Evolutionary conservation across 2,113 vertebrate species (phyloP).

Genomic region (Calypte anna): DNA sequence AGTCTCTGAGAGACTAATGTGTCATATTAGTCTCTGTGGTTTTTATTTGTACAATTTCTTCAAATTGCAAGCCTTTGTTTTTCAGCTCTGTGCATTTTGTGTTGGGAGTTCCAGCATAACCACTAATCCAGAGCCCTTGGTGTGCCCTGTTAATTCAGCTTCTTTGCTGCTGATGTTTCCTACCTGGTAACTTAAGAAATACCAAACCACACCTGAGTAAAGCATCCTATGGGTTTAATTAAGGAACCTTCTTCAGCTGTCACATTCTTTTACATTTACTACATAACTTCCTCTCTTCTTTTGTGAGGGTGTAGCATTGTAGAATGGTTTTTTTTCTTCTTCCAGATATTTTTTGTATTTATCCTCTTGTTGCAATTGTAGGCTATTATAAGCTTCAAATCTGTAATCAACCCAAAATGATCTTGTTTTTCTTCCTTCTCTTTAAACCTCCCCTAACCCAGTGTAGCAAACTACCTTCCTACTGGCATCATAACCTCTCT

Average conservation of each 20-base stretch:
- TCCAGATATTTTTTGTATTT: background rate
- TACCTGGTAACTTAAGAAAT: background rate
- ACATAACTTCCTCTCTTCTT: background rate
- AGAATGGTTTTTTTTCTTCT: background rate
- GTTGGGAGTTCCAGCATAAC: background rate
- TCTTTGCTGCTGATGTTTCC: background rate
- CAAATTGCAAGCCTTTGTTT: background rate
- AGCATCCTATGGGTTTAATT: background rate
- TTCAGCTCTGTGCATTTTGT: background rate
- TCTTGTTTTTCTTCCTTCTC: background rate
- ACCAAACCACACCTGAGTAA: background rate
- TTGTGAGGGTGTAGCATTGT: background rate
- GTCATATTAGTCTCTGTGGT: no score
- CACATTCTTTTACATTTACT: background rate
- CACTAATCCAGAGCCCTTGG: background rate
- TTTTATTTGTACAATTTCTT: background rate
- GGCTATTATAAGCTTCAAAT: background rate
- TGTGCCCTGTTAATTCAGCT: background rate
- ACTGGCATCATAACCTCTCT: conserved; percentile 12
- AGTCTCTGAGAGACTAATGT: background rate
- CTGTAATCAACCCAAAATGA: background rate
- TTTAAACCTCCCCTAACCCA: background rate
- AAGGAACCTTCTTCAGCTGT: background rate
- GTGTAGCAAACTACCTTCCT: background rate
- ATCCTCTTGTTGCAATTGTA: background rate